Base-by-base conservation (phyloP, 2,113 vertebrate genomes). In the Elephantulus edwardii region DNA sequence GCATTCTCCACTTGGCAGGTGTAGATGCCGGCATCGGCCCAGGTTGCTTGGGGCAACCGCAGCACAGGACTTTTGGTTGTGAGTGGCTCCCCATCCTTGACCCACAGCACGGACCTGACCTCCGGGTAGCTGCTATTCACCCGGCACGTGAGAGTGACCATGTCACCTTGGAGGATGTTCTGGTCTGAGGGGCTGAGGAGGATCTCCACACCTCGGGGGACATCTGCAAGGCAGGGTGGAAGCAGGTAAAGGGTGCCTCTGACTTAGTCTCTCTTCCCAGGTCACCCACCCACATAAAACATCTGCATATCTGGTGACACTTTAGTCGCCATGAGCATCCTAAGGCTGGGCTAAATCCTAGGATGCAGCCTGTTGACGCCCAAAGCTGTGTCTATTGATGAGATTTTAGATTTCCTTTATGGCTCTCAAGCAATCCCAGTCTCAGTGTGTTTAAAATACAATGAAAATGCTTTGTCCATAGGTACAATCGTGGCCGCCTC, bases 91-190 rank as follows among this genome's bases (percentile, higher is more conserved):
- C 96, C 96, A 0, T 98, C 97, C 96, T 97, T 98, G 96, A 90
- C 54, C 98, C 98, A 98, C 78, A 0, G 81, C 92, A 96, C 91
- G 0, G 35, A 54, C 0, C 40, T 90, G 54, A 97, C 4, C 0
- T 42, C 28, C 0, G 98, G 98, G 88, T 97, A 88, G 92, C 97
- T 98, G 97, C 97, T 97, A 89, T 91, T 96, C 1, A 96, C 97
- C 0, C 13, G 10, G 11, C 98, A 98, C 35, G 79, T 92, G 81
- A 98, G 89, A 0, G 95, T 91, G 5, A 96, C 97, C 0, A 78
- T n/a, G 19, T 97, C 96, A 0, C 97, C 98, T 35, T 92, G 83
- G 0, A 81, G 96, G 90, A 98, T 95, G 92, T 97, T 98, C 81
- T 50, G 83, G 0, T 42, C 3, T 0, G 95, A 91, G 6, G 97